phyloP scores from a whole-genome alignment of 2,113 vertebrate species.

The Cryptotis parvus region DNA sequence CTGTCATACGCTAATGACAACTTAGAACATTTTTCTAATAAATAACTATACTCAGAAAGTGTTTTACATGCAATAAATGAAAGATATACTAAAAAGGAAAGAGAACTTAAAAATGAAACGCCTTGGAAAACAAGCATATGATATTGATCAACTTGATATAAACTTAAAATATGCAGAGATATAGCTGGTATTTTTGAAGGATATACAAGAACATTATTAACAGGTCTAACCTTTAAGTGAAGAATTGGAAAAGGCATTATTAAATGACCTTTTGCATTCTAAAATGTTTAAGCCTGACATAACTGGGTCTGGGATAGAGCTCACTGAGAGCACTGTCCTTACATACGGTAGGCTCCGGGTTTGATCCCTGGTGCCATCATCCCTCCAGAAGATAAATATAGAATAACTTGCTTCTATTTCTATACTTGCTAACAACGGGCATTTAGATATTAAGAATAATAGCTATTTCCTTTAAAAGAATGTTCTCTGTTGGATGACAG shows the following conservation, averaged over 20 bases:
- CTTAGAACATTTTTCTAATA: conserved; percentile 11
- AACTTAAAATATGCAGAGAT: neutral
- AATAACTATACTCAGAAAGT: conserved; percentile 10
- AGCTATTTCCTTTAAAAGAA: neutral
- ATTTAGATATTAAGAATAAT: conserved; percentile 32
- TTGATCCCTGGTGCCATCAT: too few species aligned
- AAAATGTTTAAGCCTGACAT: neutral
- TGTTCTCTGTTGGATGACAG: too few species aligned
- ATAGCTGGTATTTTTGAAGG: conserved; percentile 25
- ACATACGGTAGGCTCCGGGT: too few species aligned
- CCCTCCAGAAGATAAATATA: neutral
- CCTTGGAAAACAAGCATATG: neutral
- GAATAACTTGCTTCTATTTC: neutral
- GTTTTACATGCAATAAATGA: conserved; percentile 15
- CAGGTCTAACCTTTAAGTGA: conserved; percentile 8
- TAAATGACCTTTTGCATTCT: conserved; percentile 29
- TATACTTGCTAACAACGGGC: neutral
- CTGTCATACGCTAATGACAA: neutral
- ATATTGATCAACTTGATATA: neutral
- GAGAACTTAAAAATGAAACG: conserved; percentile 5
- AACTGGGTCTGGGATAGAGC: too few species aligned
- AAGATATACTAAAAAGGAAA: conserved; percentile 41
- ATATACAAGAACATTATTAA: neutral
- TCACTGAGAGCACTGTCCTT: too few species aligned
- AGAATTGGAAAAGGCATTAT: neutral